These are phyloP conservation scores for Irena cyanogastra DNA, from an alignment of 2,113 vertebrate genomes.

Conservation along the genomic window DNA sequence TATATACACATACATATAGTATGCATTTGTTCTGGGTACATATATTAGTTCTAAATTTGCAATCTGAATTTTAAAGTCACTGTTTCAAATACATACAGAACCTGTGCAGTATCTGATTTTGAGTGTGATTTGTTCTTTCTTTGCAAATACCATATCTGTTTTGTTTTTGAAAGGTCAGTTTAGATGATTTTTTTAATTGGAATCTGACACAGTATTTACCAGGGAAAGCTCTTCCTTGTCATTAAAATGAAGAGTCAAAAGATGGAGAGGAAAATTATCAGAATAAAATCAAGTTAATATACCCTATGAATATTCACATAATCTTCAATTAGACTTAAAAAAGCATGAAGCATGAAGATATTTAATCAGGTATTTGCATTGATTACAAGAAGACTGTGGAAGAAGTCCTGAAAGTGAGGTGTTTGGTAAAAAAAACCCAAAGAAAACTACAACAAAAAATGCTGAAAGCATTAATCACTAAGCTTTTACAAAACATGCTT, in stretches of 20 bases:
- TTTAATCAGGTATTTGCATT: not conserved
- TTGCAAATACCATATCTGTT: not conserved
- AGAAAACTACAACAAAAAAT: not conserved
- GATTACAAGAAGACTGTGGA: not conserved
- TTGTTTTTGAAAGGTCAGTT: not conserved
- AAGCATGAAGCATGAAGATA: not conserved
- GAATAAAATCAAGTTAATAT: not conserved
- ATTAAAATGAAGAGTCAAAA: not conserved
- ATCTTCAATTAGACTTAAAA: not conserved
- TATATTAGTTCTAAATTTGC: not conserved
- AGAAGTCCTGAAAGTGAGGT: not conserved
- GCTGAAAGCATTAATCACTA: not conserved
- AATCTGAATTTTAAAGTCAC: not conserved
- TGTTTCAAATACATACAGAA: not conserved
- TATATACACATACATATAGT: fast-evolving
- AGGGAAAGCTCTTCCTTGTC: not conserved
- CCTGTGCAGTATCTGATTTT: not conserved
- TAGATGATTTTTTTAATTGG: not conserved
- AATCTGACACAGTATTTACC: not conserved
- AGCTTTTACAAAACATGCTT: not conserved
- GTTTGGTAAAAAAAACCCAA: not conserved
- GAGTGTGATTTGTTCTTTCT: not conserved
- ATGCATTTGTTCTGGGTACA: not conserved
- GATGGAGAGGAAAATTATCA: not conserved
- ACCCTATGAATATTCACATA: not conserved